Evolutionary conservation across 2,888 invertebrate genomes (phyloP), one percentile per base, ranked within the genome.

Genomic region (Drosophila formosana): DNA sequence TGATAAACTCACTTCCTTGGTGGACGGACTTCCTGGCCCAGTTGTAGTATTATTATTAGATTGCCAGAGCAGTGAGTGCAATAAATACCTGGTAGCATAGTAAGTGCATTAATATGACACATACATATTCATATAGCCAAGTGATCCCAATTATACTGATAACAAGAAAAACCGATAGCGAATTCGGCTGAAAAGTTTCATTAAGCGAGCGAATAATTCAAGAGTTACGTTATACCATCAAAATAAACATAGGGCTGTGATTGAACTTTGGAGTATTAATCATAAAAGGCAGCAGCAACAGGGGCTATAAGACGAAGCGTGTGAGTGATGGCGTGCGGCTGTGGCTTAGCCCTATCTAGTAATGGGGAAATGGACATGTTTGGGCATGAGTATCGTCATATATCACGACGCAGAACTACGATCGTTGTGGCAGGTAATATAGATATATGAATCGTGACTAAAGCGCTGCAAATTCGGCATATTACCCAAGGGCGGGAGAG

Each of bases 231-330:
- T 77, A 73, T 66, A 43, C 52, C 64, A 57, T 74, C 7, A 50
- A 88, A 82, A 88, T 82, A 82, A 70, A 69, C 50, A 60, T 55
- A 45, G 66, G 58, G 57, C 50, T 45, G 26, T 25, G 49, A 26
- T 4, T 72, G 75, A 70, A 85, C 85, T 85, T 89, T 89, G 85
- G 66, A 89, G 51, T 45, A 72, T 85, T 88, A 80, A 65, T 85
- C 89, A 85, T 75, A 63, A 46, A 50, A 41, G 39, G 6, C 7
- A 26, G 18, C n/a, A 23, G 4, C 37, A 34, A 50, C n/a, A 30
- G 11, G 9, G 47, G 18, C 23, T 41, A 49, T 28, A 53, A 56
- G 55, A 37, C 61, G n/a, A 23, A 26, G 28, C 37, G 11, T 47
- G 32, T 61, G 32, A 53, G 45, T 26, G 45, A 46, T 25, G 61